Conservation (phyloP, 2,113 vertebrate species). For the Cavia aperea region DNA sequence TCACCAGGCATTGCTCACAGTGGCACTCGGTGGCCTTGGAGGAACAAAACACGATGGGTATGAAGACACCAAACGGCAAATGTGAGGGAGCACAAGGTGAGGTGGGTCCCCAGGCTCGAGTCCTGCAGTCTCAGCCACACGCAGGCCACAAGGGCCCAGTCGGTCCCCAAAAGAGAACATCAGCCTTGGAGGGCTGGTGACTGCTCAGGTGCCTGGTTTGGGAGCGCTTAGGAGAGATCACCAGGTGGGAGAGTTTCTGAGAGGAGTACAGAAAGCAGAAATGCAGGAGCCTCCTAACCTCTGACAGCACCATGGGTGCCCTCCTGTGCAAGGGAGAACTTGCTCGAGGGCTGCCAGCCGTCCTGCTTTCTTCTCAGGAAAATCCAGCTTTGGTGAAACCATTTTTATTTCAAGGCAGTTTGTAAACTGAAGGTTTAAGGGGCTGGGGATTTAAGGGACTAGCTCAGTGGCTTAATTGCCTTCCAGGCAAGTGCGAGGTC, state of each 20-base stretch:
- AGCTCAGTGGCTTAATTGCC: too few species aligned
- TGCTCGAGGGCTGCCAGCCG: background rate
- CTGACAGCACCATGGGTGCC: background rate
- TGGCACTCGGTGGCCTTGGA: too few species aligned
- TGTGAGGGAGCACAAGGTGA: too few species aligned
- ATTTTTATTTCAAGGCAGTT: background rate
- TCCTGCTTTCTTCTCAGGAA: background rate
- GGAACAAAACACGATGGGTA: too few species aligned
- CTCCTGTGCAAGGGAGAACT: fast-evolving
- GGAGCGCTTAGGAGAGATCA: background rate
- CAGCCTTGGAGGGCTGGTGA: background rate
- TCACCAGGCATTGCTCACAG: too few species aligned
- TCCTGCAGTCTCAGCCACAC: too few species aligned
- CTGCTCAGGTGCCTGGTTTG: background rate
- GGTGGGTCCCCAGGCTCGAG: too few species aligned
- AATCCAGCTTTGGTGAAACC: background rate
- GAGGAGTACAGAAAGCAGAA: fast-evolving
- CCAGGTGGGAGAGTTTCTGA: background rate
- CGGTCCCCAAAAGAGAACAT: background rate
- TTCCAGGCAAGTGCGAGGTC: too few species aligned
- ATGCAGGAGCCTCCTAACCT: background rate
- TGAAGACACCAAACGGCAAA: too few species aligned
- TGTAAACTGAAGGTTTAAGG: background rate
- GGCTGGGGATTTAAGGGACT: too few species aligned
- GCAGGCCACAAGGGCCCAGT: background rate